phyloP scores from a whole-genome alignment of 2,888 invertebrate genomes.

The Sceliomorpha sp. region DNA sequence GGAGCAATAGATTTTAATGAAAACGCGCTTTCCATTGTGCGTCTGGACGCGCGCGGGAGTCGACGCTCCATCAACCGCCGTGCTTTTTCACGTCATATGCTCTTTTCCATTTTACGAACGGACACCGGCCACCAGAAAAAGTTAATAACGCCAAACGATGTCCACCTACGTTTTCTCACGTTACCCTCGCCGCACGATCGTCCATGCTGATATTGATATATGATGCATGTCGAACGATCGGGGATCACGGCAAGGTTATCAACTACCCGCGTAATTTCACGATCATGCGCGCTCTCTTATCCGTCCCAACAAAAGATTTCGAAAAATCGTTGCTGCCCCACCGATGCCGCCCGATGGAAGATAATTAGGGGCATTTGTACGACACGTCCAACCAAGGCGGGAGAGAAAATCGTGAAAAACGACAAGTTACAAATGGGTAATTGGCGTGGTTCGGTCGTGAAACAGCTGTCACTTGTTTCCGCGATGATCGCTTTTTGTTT shows the following conservation, averaged over 20 bases:
- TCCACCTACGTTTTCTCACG: slow-evolving; percentile 45
- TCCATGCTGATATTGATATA: slow-evolving; percentile 37
- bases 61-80: too few species aligned
- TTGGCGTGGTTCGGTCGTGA: slow-evolving; percentile 64
- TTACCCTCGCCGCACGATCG: slow-evolving; percentile 9
- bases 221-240: slow-evolving; percentile 19
- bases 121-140: slow-evolving; percentile 19
- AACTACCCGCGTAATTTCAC: slow-evolving; percentile 1
- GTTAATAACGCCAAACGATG: slow-evolving; percentile 34
- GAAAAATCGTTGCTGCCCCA: too few species aligned
- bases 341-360: not conserved
- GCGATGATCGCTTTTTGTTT: slow-evolving; percentile 68
- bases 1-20: too few species aligned
- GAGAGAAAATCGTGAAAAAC: not conserved
- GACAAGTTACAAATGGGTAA: slow-evolving; percentile 67
- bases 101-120: slow-evolving; percentile 25
- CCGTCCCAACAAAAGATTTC: slow-evolving; percentile 6
- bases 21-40: too few species aligned
- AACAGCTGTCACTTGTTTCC: slow-evolving; percentile 76
- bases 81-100: too few species aligned
- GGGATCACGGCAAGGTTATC: slow-evolving; percentile 17
- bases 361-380: slow-evolving; percentile 24
- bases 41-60: too few species aligned
- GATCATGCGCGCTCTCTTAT: not conserved
- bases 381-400: not conserved